Percentiles rank a stretch among this genome's conserved stretches.
These are phyloP conservation scores for Paedocypris sp. DNA, from an alignment of 2,113 vertebrate genomes.

Conservation along the genomic window DNA sequence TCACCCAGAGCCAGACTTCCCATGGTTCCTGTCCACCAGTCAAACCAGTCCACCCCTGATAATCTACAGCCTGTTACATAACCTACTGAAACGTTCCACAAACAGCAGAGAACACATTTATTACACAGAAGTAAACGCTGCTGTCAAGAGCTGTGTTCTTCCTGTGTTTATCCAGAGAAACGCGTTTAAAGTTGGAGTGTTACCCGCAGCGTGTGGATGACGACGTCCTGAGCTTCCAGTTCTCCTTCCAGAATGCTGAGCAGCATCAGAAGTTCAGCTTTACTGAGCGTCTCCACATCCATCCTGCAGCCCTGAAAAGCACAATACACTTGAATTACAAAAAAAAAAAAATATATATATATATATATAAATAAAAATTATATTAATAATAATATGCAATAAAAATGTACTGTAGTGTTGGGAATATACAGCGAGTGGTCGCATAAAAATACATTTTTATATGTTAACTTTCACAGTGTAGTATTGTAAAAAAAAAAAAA, in stretches of 20 bases:
- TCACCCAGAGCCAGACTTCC: conserved; percentile 31
- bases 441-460: no score
- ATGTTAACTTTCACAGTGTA: no score
- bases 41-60: not conserved
- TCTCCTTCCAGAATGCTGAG: conserved; percentile 95
- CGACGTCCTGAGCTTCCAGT: conserved; percentile 89
- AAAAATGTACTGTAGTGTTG: no score
- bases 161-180: no score
- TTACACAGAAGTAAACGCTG: no score
- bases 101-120: not conserved
- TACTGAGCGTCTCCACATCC: conserved; percentile 97
- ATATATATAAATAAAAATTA: no score
- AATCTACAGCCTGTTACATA: not conserved
- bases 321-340: not conserved
- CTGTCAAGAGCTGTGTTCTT: no score
- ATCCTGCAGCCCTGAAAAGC: conserved; percentile 75
- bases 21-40: not conserved
- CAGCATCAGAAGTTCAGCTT: conserved; percentile 86
- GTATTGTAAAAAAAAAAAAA: no score
- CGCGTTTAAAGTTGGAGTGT: no score
- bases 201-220: conserved; percentile 94
- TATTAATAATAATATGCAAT: no score
- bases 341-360: no score
- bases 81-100: not conserved
- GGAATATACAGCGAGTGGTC: no score